Evolutionary conservation across 1,140 invertebrate species (phyloP), one percentile per base, ranked within the genome.

Genomic region (Pseudachorutes palmiensis): DNA sequence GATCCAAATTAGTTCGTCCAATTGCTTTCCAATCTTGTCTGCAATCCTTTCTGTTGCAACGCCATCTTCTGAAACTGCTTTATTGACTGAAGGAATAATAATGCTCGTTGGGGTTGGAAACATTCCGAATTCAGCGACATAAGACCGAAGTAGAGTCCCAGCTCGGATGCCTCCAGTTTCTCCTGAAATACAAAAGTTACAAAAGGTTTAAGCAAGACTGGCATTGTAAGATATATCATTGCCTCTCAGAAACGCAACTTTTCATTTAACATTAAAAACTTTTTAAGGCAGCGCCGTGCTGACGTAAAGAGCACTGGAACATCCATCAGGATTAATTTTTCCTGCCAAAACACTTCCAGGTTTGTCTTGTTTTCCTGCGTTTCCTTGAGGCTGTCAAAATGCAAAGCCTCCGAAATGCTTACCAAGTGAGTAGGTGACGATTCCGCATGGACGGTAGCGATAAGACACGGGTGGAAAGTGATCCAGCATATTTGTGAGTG

Each of bases 341-440:
- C n/a, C n/a, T n/a, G n/a, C 36, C 36, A 41, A 5, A 41, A 41
- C 36, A 9, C 36, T 19, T 9, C 36, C 36, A 41, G 5, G 5
- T 19, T 65, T 36, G 70, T 60, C 70, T 41, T 5, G n/a, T n/a
- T n/a, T n/a, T n/a, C n/a, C n/a, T n/a, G n/a, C n/a, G n/a, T n/a
- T n/a, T n/a, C n/a, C n/a, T n/a, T n/a, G n/a, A n/a, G n/a, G n/a
- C n/a, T n/a, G n/a, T n/a, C n/a, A n/a, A n/a, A n/a, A 55, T 12
- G 9, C 51, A 22, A 45, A 45, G 58, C 31, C 31, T 29, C 26
- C 26, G 36, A 2, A 12, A 16, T 16, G 28, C 73, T 74, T 70
- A 81, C 81, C 81, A 60, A 76, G 49, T 14, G 81, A 82, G 70
- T 82, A 82, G 24, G 74, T 74, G 51, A 82, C 76, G 62, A 82